Evolutionary conservation across 1,140 invertebrate species (phyloP), one percentile per base, ranked within the genome.

Genomic region (Drosophila ohnishii): DNA sequence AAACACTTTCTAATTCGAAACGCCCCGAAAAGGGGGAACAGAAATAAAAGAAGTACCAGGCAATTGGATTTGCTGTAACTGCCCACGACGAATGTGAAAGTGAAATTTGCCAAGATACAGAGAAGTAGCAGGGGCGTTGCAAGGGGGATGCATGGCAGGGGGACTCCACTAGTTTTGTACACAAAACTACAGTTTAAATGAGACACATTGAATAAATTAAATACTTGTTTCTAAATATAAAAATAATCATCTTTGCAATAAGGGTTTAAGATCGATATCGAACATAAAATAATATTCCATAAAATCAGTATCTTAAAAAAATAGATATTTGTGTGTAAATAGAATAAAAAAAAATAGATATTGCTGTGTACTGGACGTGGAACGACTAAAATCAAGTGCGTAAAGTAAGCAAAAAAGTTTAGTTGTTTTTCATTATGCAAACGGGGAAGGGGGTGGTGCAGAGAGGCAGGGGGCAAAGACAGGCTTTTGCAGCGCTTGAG

Each of bases 51-150:
- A 79, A 84, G 75, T 86, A 48, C 83, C 63, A 75, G 59, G 75
- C 65, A 72, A 82, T 76, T 87, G 82, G 69, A 55, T 69, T 60
- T 51, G 64, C 57, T 62, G 56, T 75, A 78, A 75, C 83, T 87
- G 78, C 83, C 79, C 83, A 79, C 75, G 75, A 66, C 61, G 79
- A 87, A 86, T 86, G 83, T 86, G 83, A 86, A 86, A 86, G 83
- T 86, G 79, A 88, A 86, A 73, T 82, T 82, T 45, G 63, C 65
- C 66, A 67, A 60, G 63, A 78, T 44, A 62, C 51, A 67, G 44
- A 67, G 50, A 19, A 16, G 51, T 16, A 19, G 69, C 22, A 32
- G 62, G 48, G 37, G 37, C 45, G 25, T 3, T 39, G n/a, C 39
- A 37, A 42, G 39, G 53, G 30, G 22, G 4, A n/a, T 10, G 28